Evolutionary conservation across 30 jellyfish, hydroid and myxozoan genomes (phyloP), one percentile per base, ranked within the genome.

Genomic region (Euphysa ruthae): DNA sequence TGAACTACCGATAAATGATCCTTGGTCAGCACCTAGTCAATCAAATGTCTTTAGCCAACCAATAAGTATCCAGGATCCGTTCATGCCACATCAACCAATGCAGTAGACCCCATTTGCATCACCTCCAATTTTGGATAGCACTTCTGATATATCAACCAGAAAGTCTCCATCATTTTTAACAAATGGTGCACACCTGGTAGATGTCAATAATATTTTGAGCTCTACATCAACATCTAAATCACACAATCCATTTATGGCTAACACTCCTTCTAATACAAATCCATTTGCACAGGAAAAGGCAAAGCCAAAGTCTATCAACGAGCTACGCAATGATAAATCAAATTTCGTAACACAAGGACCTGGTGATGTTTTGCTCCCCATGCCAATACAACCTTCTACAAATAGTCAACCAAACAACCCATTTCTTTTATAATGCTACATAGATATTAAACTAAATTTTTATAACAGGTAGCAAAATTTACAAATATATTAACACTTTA

Each of bases 211-310:
- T 54, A 79, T 88, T 38, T 61, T 69, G 20, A 93, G 87, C 18
- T 21, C 86, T 26, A 23, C 74, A 32, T 61, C 35, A n/a, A 32
- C 62, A n/a, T 44, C 91, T 30, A 12, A 71, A 10, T 55, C 35
- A 13, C 74, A 30, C 49, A 80, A 80, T 50, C 94, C 94, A 25
- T 80, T 80, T 69, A 85, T 82, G 63, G 43, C 91, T 4, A 66
- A 82, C 0, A 61, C 69, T 10, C 62, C 81, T n/a, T 78, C 92
- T 3, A 76, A 82, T 24, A 73, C 94, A 8, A 88, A 88, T 66
- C 97, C 97, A 0, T 88, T 88, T 58, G 65, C 78, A 33, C 93
- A 71, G 44, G 97, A 88, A n/a, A 88, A 88, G 51, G 94, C 97
- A 20, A 88, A 88, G 74, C 95, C 97, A 1, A 88, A 88, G 66